Evolutionary conservation across 2,797 vertebrate genomes (phyloP), one percentile per base, ranked within the genome.

Genomic region (Rhynchotus rufescens): DNA sequence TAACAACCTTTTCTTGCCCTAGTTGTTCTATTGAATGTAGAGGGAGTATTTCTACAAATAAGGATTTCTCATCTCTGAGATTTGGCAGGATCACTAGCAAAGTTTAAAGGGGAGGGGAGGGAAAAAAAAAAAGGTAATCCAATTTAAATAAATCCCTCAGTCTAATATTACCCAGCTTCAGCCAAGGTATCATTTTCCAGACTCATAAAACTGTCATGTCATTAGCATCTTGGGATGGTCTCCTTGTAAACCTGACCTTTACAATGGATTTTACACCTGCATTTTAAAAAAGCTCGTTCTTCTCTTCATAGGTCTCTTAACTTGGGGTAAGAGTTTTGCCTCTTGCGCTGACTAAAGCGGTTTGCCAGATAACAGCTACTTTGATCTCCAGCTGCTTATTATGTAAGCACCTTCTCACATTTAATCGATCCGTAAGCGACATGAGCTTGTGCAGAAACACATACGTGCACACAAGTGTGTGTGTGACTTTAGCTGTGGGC

Each of bases 201-300:
- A 60, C 76, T 93, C 86, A 76, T 80, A 60, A 89, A 95, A 95
- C 61, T 92, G 84, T 92, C 90, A 89, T 59, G 85, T 94, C 94
- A 91, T 94, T 89, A 87, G 34, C 6, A 1, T 80, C 88, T 77
- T 72, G 91, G 74, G 81, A 89, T 56, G 60, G 61, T 65, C 92
- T 93, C 51, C 78, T 94, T 79, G 89, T 95, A 90, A 95, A 87
- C 67, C 61, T 91, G 91, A 94, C 68, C 83, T 92, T 96, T 96
- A 80, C 56, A 85, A 69, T 90, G 80, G 82, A 93, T 96, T 96
- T 95, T 92, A 81, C 66, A 92, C 56, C 5, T 92, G 87, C 84
- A 45, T 80, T 82, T 42, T 81, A 74, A 91, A 93, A 94, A 95
- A 51, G n/a, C 71, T 80, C 68, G 79, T 44, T 79, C 64, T 94